Evolutionary conservation across 2,888 invertebrate species (phyloP), one percentile per base, ranked within the genome.

Genomic region (Agonopterix heracliana): DNA sequence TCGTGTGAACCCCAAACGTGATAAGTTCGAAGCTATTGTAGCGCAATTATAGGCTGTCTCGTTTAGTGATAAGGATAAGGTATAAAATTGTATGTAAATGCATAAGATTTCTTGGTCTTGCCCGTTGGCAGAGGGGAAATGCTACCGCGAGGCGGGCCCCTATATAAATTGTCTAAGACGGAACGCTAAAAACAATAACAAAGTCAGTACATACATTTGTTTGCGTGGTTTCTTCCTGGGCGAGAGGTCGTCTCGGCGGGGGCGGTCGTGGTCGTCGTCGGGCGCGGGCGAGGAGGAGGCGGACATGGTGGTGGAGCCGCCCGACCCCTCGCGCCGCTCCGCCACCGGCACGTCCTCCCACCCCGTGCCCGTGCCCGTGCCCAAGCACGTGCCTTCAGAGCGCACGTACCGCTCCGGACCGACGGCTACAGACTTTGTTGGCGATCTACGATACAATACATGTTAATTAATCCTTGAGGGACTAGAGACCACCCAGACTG

Each of bases 211-310:
- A 90, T 83, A 96, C 96, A 96, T 89, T 81, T 94, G 98, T 72
- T 98, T 97, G 52, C 98, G 89, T 0, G 98, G 96, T 70, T 98
- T 97, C 79, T 98, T 98, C 51, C 98, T 89, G 0, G 97, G 96
- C 5, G 92, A 90, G 45, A 74, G 64, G 13, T 73, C 64, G 41
- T 67, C 72, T 0, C 57, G 60, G 3, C 69, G 68, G 12, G 67
- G 75, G 46, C 73, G 80, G 8, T 68, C 80, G 9, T 67, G 82
- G 47, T 80, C 69, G 59, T 92, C 91, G 34, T 91, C 92, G 35
- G 91, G 89, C 41, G 93, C 93, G 0, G 96, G 95, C 47, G 95
- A 95, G 0, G 95, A 95, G 14, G 95, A 94, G 0, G 96, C 96
- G 7, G 96, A 96, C 45, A 96, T 94, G 1, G 96, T 96, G 2